phyloP scores from a whole-genome alignment of 2,113 vertebrate species.

The Phaethon lepturus region DNA sequence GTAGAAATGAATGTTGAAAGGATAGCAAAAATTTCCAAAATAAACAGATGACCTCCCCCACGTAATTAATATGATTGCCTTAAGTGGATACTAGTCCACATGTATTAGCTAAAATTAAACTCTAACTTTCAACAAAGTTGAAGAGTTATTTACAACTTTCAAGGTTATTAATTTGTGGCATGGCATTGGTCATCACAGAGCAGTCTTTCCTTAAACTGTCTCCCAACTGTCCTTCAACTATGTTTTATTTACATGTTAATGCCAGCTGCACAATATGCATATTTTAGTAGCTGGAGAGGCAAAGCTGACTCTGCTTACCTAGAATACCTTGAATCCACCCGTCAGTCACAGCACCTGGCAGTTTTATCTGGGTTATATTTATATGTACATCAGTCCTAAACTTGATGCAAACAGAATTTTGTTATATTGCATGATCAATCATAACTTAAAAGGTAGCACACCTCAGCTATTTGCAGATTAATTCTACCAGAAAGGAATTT shows the following conservation, averaged over 20 bases:
- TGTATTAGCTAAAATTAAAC: neutral
- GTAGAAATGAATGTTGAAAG: neutral
- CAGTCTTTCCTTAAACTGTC: neutral
- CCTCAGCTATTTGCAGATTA: slow-evolving; percentile 31
- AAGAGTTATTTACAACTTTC: neutral
- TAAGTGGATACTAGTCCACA: neutral
- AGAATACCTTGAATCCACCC: neutral
- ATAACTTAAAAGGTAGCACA: slow-evolving; percentile 11
- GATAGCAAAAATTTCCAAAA: neutral
- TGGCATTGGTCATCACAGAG: neutral
- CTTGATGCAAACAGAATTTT: neutral
- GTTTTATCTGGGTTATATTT: neutral
- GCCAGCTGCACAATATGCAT: neutral
- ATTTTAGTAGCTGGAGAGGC: neutral
- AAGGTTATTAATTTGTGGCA: neutral
- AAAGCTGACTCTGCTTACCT: neutral
- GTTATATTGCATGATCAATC: slow-evolving; percentile 30
- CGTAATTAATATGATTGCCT: neutral
- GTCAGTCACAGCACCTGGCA: neutral
- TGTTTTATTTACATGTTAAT: neutral
- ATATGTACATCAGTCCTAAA: neutral
- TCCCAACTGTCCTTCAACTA: neutral
- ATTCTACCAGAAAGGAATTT: slow-evolving; percentile 26
- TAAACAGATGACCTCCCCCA: neutral
- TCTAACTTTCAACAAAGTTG: neutral